Evolutionary conservation across 2,113 vertebrate genomes (phyloP).

Genomic region (Carassius carassius): DNA sequence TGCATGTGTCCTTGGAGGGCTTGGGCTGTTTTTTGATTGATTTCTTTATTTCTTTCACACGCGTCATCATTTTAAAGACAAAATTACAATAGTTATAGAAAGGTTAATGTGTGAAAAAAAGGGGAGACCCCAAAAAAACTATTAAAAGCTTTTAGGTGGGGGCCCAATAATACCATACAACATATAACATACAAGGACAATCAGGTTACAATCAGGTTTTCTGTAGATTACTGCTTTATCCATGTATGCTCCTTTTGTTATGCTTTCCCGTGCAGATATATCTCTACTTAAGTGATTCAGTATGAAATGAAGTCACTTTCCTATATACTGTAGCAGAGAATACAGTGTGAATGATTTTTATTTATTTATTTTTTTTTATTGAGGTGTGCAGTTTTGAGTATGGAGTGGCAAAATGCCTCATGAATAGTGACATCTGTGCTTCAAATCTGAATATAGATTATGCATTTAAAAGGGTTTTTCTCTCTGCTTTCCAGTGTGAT

Average conservation of each 20-base stretch:
- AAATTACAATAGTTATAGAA: no score
- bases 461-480: neutral
- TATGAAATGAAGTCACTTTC: conserved; percentile 40
- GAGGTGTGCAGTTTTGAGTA: neutral
- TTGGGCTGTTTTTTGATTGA: no score
- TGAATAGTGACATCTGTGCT: neutral
- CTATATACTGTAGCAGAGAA: neutral
- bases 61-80: no score
- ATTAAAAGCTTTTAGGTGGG: no score
- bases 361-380: neutral
- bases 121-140: no score
- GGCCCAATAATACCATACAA: no score
- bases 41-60: no score
- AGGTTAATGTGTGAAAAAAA: no score
- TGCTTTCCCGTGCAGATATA: neutral
- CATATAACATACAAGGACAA: no score
- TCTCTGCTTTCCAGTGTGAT: conserved; percentile 80
- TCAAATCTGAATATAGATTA: conserved; percentile 25
- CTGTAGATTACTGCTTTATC: neutral
- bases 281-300: neutral
- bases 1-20: neutral
- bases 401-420: neutral
- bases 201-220: no score
- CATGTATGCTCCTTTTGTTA: neutral
- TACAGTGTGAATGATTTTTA: neutral